Evolutionary conservation across 2,797 vertebrate genomes (phyloP), one percentile per base, ranked within the genome.

Genomic region (Arrhamphus sclerolepis): DNA sequence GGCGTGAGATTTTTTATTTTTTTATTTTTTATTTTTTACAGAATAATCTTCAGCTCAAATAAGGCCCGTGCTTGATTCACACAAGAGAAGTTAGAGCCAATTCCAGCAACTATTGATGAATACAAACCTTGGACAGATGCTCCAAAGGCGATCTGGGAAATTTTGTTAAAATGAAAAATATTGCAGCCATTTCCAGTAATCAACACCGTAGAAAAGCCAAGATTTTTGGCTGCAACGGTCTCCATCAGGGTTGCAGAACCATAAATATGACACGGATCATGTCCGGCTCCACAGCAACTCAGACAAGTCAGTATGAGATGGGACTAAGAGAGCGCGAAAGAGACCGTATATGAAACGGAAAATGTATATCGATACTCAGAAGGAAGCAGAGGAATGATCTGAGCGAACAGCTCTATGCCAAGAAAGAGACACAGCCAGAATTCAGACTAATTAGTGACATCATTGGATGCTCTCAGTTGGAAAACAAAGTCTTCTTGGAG

Each of bases 221-320:
- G 46, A 26, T 47, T 61, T 62, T 65, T 77, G 78, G 80, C 70
- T 56, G 47, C 56, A 72, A 29, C 1, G 6, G 40, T 26, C 59
- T 72, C 61, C 70, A 19, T 71, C 62, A 70, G 67, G 55, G 66
- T 29, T 54, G 55, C 56, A 67, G 47, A 80, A 72, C 57, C 51
- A 62, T 72, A 78, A 79, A 86, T 54, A 79, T 72, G 75, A 83
- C 75, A 70, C 56, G 52, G 21, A 55, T 67, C 59, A 73, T 53
- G 62, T 34, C 31, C 10, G 31, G 8, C 31, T 11, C 29, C 46
- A 28, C 20, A 49, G 62, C 52, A 39, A 19, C 40, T 57, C 60
- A 38, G 24, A 46, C 49, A 47, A 49, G 14, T 21, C 16, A 18
- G 4, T 18, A 0, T 24, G n/a, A 28, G 40, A 31, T 34, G 39